Percentiles rank a stretch among this genome's conserved stretches.
phyloP scores from a whole-genome alignment of 2,113 vertebrate genomes.

The Hymenochirus boettgeri region DNA sequence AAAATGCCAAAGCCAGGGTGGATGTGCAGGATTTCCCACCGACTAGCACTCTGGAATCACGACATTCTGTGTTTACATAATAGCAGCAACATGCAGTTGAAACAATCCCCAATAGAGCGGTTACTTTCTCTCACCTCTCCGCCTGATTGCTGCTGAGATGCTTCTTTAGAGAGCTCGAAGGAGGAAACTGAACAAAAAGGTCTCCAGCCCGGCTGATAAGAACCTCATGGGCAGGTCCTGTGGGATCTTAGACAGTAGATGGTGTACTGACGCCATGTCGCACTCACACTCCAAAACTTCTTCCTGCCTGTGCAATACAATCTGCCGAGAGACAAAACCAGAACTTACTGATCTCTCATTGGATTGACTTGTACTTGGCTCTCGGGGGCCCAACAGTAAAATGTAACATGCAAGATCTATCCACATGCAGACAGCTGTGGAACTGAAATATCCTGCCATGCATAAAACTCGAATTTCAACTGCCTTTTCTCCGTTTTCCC shows the following conservation, averaged over 20 bases:
- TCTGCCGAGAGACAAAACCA: slow-evolving; percentile 68
- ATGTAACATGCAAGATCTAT: too few relatives aligned
- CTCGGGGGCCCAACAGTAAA: not conserved
- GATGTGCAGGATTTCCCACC: too few relatives aligned
- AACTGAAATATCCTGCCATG: too few relatives aligned
- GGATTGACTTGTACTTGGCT: not conserved
- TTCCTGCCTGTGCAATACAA: slow-evolving; percentile 83
- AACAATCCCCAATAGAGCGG: too few relatives aligned
- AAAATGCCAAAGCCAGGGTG: too few relatives aligned
- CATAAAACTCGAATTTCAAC: too few relatives aligned
- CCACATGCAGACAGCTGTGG: too few relatives aligned
- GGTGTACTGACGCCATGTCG: slow-evolving; percentile 97
- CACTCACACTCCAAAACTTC: slow-evolving; percentile 96
- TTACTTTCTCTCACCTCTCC: slow-evolving; percentile 57
- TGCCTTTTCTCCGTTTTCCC: too few relatives aligned
- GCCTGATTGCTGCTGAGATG: slow-evolving; percentile 73
- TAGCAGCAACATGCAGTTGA: too few relatives aligned
- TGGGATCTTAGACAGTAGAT: slow-evolving; percentile 94
- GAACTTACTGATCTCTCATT: too few relatives aligned
- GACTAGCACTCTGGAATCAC: too few relatives aligned
- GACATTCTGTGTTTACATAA: too few relatives aligned
- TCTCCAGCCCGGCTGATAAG: slow-evolving; percentile 94
- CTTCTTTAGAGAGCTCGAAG: slow-evolving; percentile 82
- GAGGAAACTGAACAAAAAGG: slow-evolving; percentile 97
- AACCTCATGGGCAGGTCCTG: slow-evolving; percentile 92